Evolutionary conservation across 2,113 vertebrate species (phyloP).

Genomic region (Xenus cinereus): DNA sequence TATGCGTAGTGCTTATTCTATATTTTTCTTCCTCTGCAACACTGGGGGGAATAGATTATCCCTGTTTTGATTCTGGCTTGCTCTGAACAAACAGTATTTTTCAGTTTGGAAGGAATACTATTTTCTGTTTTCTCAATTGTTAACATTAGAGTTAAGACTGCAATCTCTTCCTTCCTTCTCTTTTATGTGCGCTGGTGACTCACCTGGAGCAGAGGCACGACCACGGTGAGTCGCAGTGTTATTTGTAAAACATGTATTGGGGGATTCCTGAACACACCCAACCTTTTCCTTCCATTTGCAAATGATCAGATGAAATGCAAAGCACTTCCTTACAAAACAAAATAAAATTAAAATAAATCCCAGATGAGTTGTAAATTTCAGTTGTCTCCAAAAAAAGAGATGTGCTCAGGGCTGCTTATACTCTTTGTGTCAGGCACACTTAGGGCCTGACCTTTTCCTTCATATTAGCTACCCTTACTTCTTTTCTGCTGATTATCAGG

Average conservation of each 20-base stretch:
- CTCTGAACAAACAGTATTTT: not conserved
- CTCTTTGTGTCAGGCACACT: not conserved
- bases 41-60: not conserved
- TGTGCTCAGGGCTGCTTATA: not conserved
- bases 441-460: not conserved
- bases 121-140: constrained; percentile 7
- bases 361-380: not conserved
- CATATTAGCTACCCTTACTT: not conserved
- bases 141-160: not conserved
- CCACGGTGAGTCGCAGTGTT: not conserved
- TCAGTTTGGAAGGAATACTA: not conserved
- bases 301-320: not conserved
- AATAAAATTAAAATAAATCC: not conserved
- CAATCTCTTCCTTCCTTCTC: not conserved
- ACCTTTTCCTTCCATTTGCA: not conserved
- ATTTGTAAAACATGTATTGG: not conserved
- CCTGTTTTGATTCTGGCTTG: not conserved
- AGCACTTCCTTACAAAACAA: not conserved
- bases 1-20: not conserved
- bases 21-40: not conserved
- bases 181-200: not conserved
- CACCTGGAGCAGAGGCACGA: not conserved
- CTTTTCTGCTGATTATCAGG: not conserved
- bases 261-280: not conserved
- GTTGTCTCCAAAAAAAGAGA: not conserved